phyloP scores from a whole-genome alignment of 2,888 invertebrate species.

The Perdita meconis region DNA sequence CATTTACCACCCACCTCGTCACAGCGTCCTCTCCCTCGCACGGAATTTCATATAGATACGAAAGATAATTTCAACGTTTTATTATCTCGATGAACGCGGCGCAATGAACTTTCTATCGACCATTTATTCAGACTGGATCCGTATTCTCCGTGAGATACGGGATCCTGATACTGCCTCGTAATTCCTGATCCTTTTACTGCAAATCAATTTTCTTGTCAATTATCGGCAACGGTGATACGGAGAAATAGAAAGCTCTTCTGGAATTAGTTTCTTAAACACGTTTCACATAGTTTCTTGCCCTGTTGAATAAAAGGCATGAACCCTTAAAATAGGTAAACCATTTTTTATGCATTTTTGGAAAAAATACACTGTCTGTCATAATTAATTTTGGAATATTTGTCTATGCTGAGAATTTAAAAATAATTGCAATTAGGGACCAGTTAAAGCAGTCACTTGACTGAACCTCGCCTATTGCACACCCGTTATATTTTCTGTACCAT shows the following conservation, averaged over 20 bases:
- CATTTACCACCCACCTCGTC: conserved; percentile 71
- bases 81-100: conserved; percentile 38
- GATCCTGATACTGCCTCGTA: conserved; percentile 31
- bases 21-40: conserved; percentile 47
- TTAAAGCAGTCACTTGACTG: too few relatives aligned
- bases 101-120: conserved; percentile 48
- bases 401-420: too few relatives aligned
- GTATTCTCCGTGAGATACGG: conserved; percentile 48
- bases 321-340: too few relatives aligned
- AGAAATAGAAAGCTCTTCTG: conserved; percentile 9
- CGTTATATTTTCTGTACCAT: too few relatives aligned
- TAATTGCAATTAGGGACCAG: too few relatives aligned
- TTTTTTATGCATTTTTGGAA: too few relatives aligned
- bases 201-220: conserved; percentile 28
- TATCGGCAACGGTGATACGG: neutral
- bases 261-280: neutral
- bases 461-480: too few relatives aligned
- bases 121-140: conserved; percentile 46
- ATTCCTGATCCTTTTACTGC: conserved; percentile 23
- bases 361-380: too few relatives aligned
- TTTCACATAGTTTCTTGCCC: neutral
- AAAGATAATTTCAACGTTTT: conserved; percentile 52
- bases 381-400: too few relatives aligned
- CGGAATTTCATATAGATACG: conserved; percentile 33
- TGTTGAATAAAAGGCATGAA: too few relatives aligned